Evolutionary conservation across 2,797 vertebrate species (phyloP), one percentile per base, ranked within the genome.

Genomic region (Mormyrus proboscirostris): DNA sequence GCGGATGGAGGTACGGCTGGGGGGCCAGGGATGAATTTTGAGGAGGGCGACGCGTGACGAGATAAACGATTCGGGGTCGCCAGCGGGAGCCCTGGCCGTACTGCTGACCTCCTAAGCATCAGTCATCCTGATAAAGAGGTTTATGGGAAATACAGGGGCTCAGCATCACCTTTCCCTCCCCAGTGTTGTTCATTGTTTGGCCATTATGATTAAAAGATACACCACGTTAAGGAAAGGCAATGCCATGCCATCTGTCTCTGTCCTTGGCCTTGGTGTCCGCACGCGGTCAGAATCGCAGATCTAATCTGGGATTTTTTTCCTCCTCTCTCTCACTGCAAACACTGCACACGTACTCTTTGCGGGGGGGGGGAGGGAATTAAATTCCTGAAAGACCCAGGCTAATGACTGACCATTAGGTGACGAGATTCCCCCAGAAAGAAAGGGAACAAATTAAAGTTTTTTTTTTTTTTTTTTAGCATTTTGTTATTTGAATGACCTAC

Each of bases 401-500:
- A 69, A 22, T 82, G 69, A 59, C 89, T 88, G 84, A n/a, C 22
- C 22, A 93, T 91, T 25, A 93, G 93, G 92, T 93, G 94, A 91
- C 92, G 91, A 93, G 94, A 93, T 94, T 95, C 92, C 92, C 92
- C 93, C 79, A 93, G 93, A 94, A 93, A 94, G 51, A 94, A 93
- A 93, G 94, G 92, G 92, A 25, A 93, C 94, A 95, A 96, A 96
- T 96, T 95, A 95, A 95, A 92, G 93, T 93, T 33, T 33, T 69
- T 59, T 59, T 59, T 57, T 53, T 69, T 69, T 76, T 76, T 76
- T 76, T 90, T 93, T 91, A 93, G 93, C 93, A 94, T 96, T 95
- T 95, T 94, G 94, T 94, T 96, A 95, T 96, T 96, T 96, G 95
- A 96, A 95, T 96, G 96, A 95, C 95, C 95, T 96, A 95, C 96